These are phyloP conservation scores for Peucedramus taeniatus DNA, from an alignment of 2,113 vertebrate species.

Conservation along the genomic window DNA sequence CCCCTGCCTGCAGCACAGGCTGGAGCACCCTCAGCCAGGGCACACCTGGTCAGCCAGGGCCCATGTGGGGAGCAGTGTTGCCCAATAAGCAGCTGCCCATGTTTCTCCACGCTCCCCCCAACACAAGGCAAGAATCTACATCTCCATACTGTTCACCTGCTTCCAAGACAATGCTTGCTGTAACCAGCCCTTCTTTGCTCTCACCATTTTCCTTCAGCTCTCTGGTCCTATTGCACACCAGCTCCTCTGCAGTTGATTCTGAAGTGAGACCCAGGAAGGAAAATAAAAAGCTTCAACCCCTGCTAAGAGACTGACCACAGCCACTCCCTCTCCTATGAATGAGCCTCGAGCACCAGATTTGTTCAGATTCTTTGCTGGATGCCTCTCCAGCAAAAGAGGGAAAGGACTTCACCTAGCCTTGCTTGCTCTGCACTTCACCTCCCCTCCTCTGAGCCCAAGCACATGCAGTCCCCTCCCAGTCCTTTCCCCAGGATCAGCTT, in stretches of 20 bases:
- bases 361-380: background rate
- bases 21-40: background rate
- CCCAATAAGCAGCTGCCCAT: background rate
- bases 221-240: background rate
- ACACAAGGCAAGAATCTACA: background rate
- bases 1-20: background rate
- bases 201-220: background rate
- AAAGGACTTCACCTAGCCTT: background rate
- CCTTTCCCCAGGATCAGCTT: background rate
- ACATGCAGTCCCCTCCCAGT: background rate
- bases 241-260: background rate
- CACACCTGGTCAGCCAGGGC: accelerated
- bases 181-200: background rate
- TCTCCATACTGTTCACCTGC: background rate
- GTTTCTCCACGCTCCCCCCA: background rate
- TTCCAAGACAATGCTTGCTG: background rate
- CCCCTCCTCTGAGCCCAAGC: background rate
- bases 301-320: background rate
- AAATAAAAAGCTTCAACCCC: background rate
- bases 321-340: accelerated
- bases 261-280: background rate
- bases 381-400: background rate
- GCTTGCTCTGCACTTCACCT: background rate
- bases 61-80: background rate
- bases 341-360: background rate